Base-by-base conservation (phyloP, 2,797 vertebrate genomes). In the Sebastes hubbsi region DNA sequence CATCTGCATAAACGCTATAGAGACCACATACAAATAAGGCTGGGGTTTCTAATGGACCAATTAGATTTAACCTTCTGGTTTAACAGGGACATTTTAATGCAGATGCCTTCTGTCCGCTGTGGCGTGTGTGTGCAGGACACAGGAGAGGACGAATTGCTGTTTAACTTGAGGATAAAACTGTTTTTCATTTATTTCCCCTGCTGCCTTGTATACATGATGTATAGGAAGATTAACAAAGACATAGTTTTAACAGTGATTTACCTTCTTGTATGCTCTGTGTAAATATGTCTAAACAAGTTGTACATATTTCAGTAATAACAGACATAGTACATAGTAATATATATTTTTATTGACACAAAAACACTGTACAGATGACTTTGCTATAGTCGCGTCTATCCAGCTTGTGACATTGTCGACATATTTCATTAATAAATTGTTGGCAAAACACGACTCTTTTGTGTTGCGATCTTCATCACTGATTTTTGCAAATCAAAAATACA, bases 301-400 rank as follows among this genome's bases (percentile, higher is more conserved):
- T 5, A 63, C n/a, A 75, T 18, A 71, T 38, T 58, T 61, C 4
- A 73, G 24, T 72, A 72, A 72, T 25, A 64, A 76, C 22, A 38
- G 6, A 7, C 6, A 38, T 20, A 42, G 34, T 58, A 25, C 9
- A 75, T 67, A 67, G 22, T 74, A 67, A 80, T 73, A 71, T 82
- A 66, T 81, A 54, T 80, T 64, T 87, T 88, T 85, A 88, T 88
- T 86, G 38, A 77, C n/a, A 68, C 42, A 70, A 72, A 62, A 77
- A 82, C 58, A 38, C 58, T 85, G 75, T 76, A 81, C 72, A 76
- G 36, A 75, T 60, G n/a, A 74, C 65, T 73, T 55, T 80, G 38
- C 49, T 29, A n/a, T 61, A 72, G 22, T 79, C 71, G 59, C 36
- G 76, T 78, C 14, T 32, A 2, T 82, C 64, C 70, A 77, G 38